Conservation (phyloP, 2,888 invertebrate genomes). For the Nymphalis polychloros region DNA sequence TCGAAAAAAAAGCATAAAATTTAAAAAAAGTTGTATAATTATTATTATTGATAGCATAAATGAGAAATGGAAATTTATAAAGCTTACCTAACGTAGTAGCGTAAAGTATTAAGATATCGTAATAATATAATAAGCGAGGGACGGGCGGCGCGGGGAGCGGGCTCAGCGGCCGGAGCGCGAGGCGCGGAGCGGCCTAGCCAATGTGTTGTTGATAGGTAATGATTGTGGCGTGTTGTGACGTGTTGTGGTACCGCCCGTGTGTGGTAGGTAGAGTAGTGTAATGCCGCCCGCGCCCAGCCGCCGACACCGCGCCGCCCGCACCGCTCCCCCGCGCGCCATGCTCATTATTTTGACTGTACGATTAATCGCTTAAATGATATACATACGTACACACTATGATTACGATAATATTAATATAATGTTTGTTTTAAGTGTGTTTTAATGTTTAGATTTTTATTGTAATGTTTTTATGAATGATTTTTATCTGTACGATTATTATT, state of each 20-base stretch:
- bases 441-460: slow-evolving; percentile 83
- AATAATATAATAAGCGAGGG: slow-evolving; percentile 71
- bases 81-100: slow-evolving; percentile 82
- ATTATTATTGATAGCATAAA: slow-evolving; percentile 80
- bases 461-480: slow-evolving; percentile 83
- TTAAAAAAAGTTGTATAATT: slow-evolving; percentile 83
- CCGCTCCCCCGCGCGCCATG: slow-evolving; percentile 71
- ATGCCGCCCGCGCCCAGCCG: slow-evolving; percentile 36
- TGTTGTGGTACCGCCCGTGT: slow-evolving; percentile 18
- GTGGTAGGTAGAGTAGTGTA: slow-evolving; percentile 36
- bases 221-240: slow-evolving; percentile 36
- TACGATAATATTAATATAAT: slow-evolving; percentile 82
- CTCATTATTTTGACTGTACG: slow-evolving; percentile 81
- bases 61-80: slow-evolving; percentile 81
- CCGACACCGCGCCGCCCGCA: slow-evolving; percentile 41
- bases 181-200: slow-evolving; percentile 49
- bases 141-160: slow-evolving; percentile 70
- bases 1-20: slow-evolving; percentile 79
- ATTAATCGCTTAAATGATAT: slow-evolving; percentile 81
- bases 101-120: slow-evolving; percentile 81
- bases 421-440: slow-evolving; percentile 83
- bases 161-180: slow-evolving; percentile 43
- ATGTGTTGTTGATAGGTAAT: slow-evolving; percentile 56
- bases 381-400: slow-evolving; percentile 81
- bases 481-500: slow-evolving; percentile 82